A percentile compares a stretch with the other conserved stretches of the same genome.
Conservation (phyloP, 2,888 invertebrate genomes). For the Axea sp. region DNA sequence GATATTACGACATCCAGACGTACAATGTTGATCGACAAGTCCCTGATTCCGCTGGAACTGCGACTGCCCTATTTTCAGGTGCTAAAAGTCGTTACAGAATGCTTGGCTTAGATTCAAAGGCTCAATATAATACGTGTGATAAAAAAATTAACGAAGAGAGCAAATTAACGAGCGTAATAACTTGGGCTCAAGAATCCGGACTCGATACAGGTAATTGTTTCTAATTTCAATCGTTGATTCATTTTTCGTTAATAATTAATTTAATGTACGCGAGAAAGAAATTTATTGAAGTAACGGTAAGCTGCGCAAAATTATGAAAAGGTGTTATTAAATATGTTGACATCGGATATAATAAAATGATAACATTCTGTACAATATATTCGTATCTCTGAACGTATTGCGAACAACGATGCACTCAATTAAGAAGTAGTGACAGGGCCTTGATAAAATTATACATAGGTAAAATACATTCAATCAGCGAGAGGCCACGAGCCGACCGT, state of each 20-base stretch:
- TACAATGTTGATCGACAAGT: constrained; percentile 86
- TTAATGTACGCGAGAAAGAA: too few species aligned
- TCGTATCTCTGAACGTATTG: constrained; percentile 50
- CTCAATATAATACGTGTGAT: constrained; percentile 78
- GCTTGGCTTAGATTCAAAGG: constrained; percentile 81
- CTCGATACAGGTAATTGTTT: constrained; percentile 80
- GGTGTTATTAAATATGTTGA: too few species aligned
- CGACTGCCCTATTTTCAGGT: constrained; percentile 84
- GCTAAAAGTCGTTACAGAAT: constrained; percentile 82
- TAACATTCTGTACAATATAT: constrained; percentile 44
- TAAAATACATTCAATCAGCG: constrained; percentile 67
- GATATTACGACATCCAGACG: too few species aligned
- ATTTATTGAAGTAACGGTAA: too few species aligned
- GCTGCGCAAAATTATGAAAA: too few species aligned
- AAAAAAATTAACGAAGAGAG: constrained; percentile 73
- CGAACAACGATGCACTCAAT: constrained; percentile 65
- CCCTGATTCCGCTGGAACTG: constrained; percentile 86
- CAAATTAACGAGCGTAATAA: constrained; percentile 80
- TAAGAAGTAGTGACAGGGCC: constrained; percentile 71
- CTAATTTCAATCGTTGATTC: not conserved
- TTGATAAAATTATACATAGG: constrained; percentile 65
- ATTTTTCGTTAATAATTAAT: too few species aligned
- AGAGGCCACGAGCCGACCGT: constrained; percentile 72
- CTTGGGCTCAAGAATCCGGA: constrained; percentile 82
- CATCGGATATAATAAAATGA: constrained; percentile 16